Conservation (phyloP, 2,113 vertebrate species). For the Neolamprologus hecqui region DNA sequence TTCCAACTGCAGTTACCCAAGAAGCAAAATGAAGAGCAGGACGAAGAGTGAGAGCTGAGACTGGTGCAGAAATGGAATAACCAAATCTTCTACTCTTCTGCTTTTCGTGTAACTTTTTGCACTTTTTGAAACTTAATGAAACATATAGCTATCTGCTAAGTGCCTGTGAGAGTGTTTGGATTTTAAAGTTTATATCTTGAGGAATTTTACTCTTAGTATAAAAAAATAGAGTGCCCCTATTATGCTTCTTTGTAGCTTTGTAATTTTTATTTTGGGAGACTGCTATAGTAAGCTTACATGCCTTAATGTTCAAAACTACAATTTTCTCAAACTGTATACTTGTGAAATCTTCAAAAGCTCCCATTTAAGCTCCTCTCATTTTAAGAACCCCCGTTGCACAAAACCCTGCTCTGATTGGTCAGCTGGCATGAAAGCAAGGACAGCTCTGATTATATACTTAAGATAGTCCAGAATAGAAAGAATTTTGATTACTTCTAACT, state of each 20-base stretch:
- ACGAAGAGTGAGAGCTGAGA: conserved; percentile 56
- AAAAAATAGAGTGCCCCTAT: not conserved
- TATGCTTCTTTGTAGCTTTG: not conserved
- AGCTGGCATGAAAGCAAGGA: not conserved
- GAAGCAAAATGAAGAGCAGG: conserved; percentile 71
- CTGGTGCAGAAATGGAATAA: not conserved
- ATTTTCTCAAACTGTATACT: not conserved
- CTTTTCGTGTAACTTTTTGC: conserved; percentile 32
- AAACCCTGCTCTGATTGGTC: not conserved
- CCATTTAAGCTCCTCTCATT: not conserved
- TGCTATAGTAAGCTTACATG: not conserved
- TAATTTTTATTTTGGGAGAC: not conserved
- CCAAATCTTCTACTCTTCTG: conserved; percentile 17
- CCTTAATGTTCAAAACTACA: not conserved
- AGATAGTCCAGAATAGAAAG: not conserved
- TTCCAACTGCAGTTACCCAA: conserved; percentile 54
- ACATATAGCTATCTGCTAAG: conserved; percentile 39
- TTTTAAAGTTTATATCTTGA: conserved; percentile 18
- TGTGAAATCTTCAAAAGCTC: not conserved
- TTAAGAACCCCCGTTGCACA: not conserved
- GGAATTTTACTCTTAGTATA: not conserved
- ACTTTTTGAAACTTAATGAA: conserved; percentile 19
- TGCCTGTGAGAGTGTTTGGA: conserved; percentile 55
- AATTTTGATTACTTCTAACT: not conserved
- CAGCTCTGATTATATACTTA: not conserved